These are phyloP conservation scores for Acromyrmex echinatior DNA, from an alignment of 1,140 invertebrate genomes.

Conservation along the genomic window DNA sequence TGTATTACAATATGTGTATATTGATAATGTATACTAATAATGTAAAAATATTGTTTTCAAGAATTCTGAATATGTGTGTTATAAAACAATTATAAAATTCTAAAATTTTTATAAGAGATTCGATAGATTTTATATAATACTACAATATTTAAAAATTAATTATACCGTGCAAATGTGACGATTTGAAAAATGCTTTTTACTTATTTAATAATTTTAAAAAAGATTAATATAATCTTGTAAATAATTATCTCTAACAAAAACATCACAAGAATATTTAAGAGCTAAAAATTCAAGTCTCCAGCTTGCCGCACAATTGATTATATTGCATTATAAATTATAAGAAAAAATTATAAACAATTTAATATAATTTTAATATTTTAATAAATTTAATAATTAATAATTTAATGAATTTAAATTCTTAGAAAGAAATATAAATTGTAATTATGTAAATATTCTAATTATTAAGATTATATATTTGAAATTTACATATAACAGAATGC, in stretches of 20 bases:
- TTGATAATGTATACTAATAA: not conserved
- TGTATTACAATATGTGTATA: not conserved
- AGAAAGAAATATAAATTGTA: not conserved
- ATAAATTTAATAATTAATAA: not conserved
- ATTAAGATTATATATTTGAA: not conserved
- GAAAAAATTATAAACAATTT: not conserved
- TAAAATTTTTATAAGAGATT: not conserved
- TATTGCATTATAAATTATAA: not conserved
- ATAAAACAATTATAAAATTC: constrained; percentile 9
- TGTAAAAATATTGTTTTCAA: not conserved
- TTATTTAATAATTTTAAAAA: not conserved
- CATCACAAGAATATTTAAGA: not conserved
- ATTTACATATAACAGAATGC: not conserved
- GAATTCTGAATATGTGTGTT: not conserved
- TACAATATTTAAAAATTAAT: not conserved
- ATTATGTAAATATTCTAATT: not conserved
- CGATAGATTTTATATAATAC: not conserved
- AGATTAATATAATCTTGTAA: not conserved
- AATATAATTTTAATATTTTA: too few species aligned
- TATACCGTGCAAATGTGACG: not conserved
- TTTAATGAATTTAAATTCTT: too few species aligned
- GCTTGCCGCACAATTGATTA: not conserved
- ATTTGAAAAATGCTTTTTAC: not conserved
- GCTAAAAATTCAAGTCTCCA: not conserved
- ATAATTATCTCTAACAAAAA: not conserved